Evolutionary conservation across 2,888 invertebrate species (phyloP).

Genomic region (Phalangium opilio): DNA sequence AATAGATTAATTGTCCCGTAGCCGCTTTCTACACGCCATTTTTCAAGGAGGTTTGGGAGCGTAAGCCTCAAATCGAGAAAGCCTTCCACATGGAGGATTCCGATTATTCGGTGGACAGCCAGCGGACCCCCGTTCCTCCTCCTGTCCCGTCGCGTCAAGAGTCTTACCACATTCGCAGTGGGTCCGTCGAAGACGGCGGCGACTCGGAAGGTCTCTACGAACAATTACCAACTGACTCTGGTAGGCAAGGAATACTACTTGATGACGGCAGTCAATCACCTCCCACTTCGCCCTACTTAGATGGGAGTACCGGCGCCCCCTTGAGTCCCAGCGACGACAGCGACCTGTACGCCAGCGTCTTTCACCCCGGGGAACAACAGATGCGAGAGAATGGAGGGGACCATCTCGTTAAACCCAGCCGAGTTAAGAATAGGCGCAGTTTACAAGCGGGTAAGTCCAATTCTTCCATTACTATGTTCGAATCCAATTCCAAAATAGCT

Average conservation of each 20-base stretch:
- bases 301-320: constrained; percentile 27
- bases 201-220: constrained; percentile 41
- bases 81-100: constrained; percentile 74
- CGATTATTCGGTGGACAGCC: constrained; percentile 20
- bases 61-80: constrained; percentile 84
- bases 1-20: too few relatives aligned
- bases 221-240: constrained; percentile 41
- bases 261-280: constrained; percentile 28
- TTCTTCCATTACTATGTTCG: too few relatives aligned
- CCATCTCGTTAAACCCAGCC: constrained; percentile 35
- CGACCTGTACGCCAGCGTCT: constrained; percentile 23
- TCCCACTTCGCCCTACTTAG: constrained; percentile 37
- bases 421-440: constrained; percentile 32
- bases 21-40: constrained; percentile 89
- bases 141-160: constrained; percentile 23
- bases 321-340: constrained; percentile 50
- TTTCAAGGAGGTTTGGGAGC: constrained; percentile 91
- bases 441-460: constrained; percentile 45
- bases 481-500: too few relatives aligned
- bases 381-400: constrained; percentile 36
- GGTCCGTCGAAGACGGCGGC: constrained; percentile 19
- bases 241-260: constrained; percentile 14
- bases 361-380: constrained; percentile 27
- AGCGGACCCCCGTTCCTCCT: constrained; percentile 19
- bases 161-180: constrained; percentile 22